These are phyloP conservation scores for Hymenochirus boettgeri DNA, from an alignment of 2,113 vertebrate genomes.

Conservation along the genomic window DNA sequence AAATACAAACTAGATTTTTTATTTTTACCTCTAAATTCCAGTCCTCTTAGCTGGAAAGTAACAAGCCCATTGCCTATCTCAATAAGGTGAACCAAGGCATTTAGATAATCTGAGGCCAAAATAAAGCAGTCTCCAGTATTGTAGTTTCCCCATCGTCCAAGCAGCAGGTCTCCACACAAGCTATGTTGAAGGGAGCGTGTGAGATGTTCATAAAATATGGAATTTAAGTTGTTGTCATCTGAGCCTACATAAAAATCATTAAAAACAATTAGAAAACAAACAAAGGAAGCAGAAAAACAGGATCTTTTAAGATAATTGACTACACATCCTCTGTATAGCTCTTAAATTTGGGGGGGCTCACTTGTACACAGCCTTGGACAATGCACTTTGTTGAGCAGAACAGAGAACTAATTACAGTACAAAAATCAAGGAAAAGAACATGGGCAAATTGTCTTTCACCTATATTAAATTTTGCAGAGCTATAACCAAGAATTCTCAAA, in stretches of 20 bases:
- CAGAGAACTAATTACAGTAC: too few species aligned
- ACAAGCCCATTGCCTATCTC: constrained; percentile 84
- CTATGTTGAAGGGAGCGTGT: constrained; percentile 84
- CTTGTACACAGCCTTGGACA: too few species aligned
- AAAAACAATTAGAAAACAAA: neutral
- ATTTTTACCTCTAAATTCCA: constrained; percentile 80
- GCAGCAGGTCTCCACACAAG: constrained; percentile 77
- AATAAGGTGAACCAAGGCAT: constrained; percentile 83
- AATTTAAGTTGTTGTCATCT: constrained; percentile 88
- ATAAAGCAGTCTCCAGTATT: constrained; percentile 88
- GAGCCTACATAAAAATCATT: constrained; percentile 60
- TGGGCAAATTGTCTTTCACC: too few species aligned
- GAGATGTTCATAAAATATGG: constrained; percentile 87
- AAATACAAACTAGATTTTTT: too few species aligned
- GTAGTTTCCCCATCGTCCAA: constrained; percentile 84
- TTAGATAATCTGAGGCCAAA: constrained; percentile 88
- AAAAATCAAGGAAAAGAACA: too few species aligned
- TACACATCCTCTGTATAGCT: too few species aligned
- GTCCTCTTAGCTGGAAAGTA: constrained; percentile 82
- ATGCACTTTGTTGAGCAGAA: too few species aligned
- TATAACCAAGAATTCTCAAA: too few species aligned
- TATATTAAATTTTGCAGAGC: too few species aligned
- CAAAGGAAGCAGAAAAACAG: too few species aligned
- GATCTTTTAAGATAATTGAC: too few species aligned
- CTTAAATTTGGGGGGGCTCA: too few species aligned